phyloP scores from a whole-genome alignment of 2,113 vertebrate genomes.

The Opisthocomus hoazin region DNA sequence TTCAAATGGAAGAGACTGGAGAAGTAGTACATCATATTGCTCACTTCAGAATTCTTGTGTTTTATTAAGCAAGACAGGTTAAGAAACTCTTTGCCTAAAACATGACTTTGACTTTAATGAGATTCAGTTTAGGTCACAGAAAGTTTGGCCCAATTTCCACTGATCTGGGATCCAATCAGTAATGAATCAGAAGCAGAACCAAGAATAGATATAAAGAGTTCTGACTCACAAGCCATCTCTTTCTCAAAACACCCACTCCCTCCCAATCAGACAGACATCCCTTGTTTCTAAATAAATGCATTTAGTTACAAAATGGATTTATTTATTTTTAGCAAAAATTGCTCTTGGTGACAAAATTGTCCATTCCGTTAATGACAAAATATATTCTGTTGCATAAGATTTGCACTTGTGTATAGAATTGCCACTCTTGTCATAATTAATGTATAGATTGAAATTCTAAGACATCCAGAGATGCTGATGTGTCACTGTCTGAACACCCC shows the following conservation, averaged over 20 bases:
- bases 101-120: background rate
- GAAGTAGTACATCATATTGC: background rate
- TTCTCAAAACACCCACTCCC: conserved; percentile 54
- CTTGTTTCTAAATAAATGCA: conserved; percentile 62
- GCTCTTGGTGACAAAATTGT: conserved; percentile 47
- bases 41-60: background rate
- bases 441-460: background rate
- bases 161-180: conserved; percentile 38
- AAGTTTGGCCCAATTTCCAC: conserved; percentile 24
- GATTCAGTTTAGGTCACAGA: conserved; percentile 13
- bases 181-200: conserved; percentile 47
- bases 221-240: conserved; percentile 62
- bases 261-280: conserved; percentile 51
- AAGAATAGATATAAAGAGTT: conserved; percentile 56
- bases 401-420: background rate
- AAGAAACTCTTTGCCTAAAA: conserved; percentile 2
- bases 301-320: conserved; percentile 52
- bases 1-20: background rate
- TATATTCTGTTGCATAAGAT: conserved; percentile 23
- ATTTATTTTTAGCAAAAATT: conserved; percentile 62
- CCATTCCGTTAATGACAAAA: conserved; percentile 38
- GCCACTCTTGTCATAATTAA: background rate
- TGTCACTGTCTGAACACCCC: background rate
- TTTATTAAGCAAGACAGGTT: background rate
- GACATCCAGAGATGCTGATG: background rate